phyloP scores from a whole-genome alignment of 2,888 invertebrate genomes.

The Protophormia terraenovae region DNA sequence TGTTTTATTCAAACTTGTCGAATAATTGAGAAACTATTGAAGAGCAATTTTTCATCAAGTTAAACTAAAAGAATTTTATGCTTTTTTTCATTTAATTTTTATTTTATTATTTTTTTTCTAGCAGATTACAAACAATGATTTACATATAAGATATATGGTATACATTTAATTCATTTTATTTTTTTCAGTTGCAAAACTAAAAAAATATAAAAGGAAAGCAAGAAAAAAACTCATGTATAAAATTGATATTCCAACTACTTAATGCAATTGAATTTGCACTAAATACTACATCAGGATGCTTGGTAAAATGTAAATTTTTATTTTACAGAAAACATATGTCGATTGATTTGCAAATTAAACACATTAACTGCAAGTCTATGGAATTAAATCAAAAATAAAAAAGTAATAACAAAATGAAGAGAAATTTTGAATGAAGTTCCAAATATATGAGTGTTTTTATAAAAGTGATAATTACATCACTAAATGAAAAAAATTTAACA shows the following conservation, averaged over 20 bases:
- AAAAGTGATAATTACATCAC: too few relatives aligned
- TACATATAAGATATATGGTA: conserved; percentile 39
- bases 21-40: conserved; percentile 59
- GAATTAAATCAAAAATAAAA: background rate
- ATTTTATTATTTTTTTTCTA: too few relatives aligned
- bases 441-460: too few relatives aligned
- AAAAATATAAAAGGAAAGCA: background rate
- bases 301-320: background rate
- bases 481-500: too few relatives aligned
- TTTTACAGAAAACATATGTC: conserved; percentile 35
- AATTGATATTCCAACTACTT: conserved; percentile 39
- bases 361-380: background rate
- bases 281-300: background rate
- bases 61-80: conserved; percentile 10
- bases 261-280: conserved; percentile 42
- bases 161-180: conserved; percentile 37
- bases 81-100: background rate
- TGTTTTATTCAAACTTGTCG: background rate
- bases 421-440: background rate
- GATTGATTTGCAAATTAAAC: conserved; percentile 44
- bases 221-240: background rate
- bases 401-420: background rate
- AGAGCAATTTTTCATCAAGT: conserved; percentile 42
- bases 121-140: conserved; percentile 52
- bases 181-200: conserved; percentile 10